Percentiles rank a stretch among this genome's conserved stretches.
phyloP scores from a whole-genome alignment of 2,113 vertebrate genomes.

The Dermatemys mawii region DNA sequence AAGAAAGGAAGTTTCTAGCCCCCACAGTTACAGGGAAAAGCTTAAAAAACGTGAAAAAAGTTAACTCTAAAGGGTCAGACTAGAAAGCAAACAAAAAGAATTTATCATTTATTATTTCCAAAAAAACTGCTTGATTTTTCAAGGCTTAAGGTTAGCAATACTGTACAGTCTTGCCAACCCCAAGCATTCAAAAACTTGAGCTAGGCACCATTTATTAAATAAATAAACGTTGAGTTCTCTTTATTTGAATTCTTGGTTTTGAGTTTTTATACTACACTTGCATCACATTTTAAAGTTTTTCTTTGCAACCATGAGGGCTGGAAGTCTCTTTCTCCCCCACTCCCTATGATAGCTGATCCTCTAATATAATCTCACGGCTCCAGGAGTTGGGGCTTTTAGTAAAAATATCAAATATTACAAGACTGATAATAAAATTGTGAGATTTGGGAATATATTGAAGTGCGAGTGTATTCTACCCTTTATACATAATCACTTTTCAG shows the following conservation, averaged over 20 bases:
- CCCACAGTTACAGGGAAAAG: background rate
- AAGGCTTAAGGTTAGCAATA: background rate
- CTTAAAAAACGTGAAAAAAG: background rate
- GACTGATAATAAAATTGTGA: background rate
- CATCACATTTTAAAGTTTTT: background rate
- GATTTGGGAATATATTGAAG: background rate
- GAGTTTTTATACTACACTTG: background rate
- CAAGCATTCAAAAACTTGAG: background rate
- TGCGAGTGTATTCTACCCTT: background rate
- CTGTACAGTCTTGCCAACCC: background rate
- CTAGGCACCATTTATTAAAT: background rate
- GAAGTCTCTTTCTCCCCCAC: background rate
- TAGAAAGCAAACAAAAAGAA: rapidly evolving
- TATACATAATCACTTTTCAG: rapidly evolving
- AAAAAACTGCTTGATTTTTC: background rate
- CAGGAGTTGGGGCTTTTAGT: background rate
- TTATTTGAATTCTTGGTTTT: background rate
- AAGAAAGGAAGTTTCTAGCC: background rate
- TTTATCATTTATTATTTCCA: background rate
- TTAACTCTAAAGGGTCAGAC: background rate
- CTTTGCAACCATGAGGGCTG: background rate
- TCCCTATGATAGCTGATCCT: background rate
- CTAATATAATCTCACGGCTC: background rate
- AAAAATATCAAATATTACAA: background rate
- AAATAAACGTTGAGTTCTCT: background rate